Evolutionary conservation across 2,888 invertebrate genomes (phyloP).

Genomic region (Fragum fragum): DNA sequence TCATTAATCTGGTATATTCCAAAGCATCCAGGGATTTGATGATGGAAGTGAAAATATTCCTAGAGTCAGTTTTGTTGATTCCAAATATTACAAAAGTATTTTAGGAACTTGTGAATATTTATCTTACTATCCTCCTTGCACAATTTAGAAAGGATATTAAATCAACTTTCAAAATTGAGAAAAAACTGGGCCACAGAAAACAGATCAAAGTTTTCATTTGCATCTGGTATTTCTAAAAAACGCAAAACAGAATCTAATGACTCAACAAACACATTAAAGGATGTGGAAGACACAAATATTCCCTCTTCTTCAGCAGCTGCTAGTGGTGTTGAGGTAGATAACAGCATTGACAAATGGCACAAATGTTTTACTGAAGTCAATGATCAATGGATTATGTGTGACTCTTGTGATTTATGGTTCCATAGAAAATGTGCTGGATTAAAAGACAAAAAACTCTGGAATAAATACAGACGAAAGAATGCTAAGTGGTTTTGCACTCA

Average conservation of each 20-base stretch:
- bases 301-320: constrained; percentile 11
- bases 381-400: constrained; percentile 46
- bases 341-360: constrained; percentile 34
- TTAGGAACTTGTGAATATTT: constrained; percentile 15
- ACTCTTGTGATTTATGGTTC: constrained; percentile 42
- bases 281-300: not conserved
- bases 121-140: constrained; percentile 37
- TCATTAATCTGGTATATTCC: constrained; percentile 13
- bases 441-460: constrained; percentile 23
- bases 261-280: not conserved
- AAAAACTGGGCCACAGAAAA: constrained; percentile 54
- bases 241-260: not conserved
- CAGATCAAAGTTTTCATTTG: constrained; percentile 41
- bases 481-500: constrained; percentile 32
- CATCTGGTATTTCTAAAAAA: constrained; percentile 1
- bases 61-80: not conserved
- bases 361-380: constrained; percentile 35
- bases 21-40: constrained; percentile 33
- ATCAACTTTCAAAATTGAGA: constrained; percentile 42
- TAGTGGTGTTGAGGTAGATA: not conserved
- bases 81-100: too few species aligned
- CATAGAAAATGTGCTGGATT: constrained; percentile 43
- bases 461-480: constrained; percentile 23
- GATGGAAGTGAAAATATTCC: constrained; percentile 4
- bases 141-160: constrained; percentile 50